Evolutionary conservation across 2,797 vertebrate species (phyloP).

Genomic region (Cirrhinus molitorella): DNA sequence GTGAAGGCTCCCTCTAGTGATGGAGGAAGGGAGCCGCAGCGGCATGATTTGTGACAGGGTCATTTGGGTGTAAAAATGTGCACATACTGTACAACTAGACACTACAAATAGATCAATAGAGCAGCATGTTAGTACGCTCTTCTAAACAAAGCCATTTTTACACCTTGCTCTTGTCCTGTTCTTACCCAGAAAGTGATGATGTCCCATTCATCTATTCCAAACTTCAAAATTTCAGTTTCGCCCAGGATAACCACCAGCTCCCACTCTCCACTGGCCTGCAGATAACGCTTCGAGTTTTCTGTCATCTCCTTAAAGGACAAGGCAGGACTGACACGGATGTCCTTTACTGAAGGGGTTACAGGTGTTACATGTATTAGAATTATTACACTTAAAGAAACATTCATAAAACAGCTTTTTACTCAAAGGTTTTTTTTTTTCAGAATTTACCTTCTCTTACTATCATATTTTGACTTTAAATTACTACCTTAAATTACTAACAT

Average conservation of each 20-base stretch:
- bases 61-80: neutral
- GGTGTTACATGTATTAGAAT: neutral
- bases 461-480: neutral
- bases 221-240: slow-evolving; percentile 76
- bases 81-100: too few relatives aligned
- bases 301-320: slow-evolving; percentile 82
- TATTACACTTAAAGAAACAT: neutral
- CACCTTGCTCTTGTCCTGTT: neutral
- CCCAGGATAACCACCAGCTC: slow-evolving; percentile 82
- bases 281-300: slow-evolving; percentile 80
- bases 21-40: too few relatives aligned
- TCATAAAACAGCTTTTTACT: neutral
- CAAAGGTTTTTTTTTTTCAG: neutral
- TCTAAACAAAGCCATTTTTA: too few relatives aligned
- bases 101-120: too few relatives aligned
- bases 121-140: too few relatives aligned
- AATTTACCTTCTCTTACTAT: neutral
- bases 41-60: neutral
- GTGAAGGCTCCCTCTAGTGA: too few relatives aligned
- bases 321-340: slow-evolving; percentile 81
- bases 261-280: slow-evolving; percentile 86
- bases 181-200: slow-evolving; percentile 86
- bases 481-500: too few relatives aligned
- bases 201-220: slow-evolving; percentile 86
- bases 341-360: slow-evolving; percentile 71